Percentiles rank a stretch among this genome's conserved stretches.
phyloP scores from a whole-genome alignment of 2,113 vertebrate species.

The Greenwoodochromis staneri region DNA sequence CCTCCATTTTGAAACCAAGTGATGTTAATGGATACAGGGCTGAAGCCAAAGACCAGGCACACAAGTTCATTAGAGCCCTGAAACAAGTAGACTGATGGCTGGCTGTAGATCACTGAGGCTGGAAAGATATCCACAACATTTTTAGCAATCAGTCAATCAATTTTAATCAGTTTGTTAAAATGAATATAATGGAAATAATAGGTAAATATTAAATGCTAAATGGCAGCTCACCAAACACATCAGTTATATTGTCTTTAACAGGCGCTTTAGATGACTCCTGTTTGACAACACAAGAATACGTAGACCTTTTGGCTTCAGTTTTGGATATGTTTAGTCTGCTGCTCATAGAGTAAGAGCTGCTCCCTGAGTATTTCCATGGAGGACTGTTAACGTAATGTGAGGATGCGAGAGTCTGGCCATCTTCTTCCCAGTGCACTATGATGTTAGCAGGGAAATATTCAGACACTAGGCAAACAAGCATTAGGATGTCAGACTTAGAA shows the following conservation, averaged over 20 bases:
- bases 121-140: neutral
- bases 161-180: neutral
- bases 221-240: constrained; percentile 56
- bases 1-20: neutral
- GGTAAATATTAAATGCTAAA: neutral
- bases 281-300: constrained; percentile 55
- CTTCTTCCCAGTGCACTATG: constrained; percentile 49
- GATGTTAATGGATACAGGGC: neutral
- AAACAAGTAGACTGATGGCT: neutral
- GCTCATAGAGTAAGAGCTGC: constrained; percentile 40
- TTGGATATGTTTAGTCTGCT: constrained; percentile 23
- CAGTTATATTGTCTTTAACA: neutral
- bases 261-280: constrained; percentile 51
- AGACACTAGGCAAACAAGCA: constrained; percentile 49
- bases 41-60: neutral
- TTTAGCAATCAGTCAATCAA: neutral
- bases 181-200: neutral
- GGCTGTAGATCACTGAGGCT: neutral
- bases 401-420: neutral
- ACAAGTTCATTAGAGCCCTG: neutral
- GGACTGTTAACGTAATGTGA: constrained; percentile 39
- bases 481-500: neutral
- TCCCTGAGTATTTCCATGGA: neutral
- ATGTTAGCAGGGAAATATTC: constrained; percentile 57
- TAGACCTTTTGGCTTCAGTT: neutral